These are phyloP conservation scores for Mustela nigripes DNA, from an alignment of 2,113 vertebrate species.

Conservation along the genomic window DNA sequence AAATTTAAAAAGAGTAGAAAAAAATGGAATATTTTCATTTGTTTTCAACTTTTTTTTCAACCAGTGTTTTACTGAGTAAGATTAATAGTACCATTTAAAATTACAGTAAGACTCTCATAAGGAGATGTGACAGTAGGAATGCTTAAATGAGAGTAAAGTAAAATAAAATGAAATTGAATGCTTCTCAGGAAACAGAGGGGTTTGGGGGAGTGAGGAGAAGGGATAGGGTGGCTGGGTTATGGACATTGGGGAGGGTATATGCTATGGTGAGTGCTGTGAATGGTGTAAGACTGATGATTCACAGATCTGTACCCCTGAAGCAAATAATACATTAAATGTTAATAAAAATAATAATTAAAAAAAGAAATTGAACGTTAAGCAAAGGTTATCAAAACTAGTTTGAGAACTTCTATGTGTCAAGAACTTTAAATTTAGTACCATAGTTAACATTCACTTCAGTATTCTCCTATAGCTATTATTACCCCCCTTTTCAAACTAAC, in stretches of 20 bases:
- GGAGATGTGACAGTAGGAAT: neutral
- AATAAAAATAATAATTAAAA: neutral
- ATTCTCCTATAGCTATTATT: neutral
- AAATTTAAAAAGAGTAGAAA: neutral
- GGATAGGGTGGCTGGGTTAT: no score
- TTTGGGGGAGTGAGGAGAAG: no score
- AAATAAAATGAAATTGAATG: neutral
- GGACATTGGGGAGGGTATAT: no score
- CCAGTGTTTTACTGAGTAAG: neutral
- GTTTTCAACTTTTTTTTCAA: neutral
- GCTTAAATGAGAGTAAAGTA: neutral
- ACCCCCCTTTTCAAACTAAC: neutral
- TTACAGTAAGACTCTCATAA: neutral
- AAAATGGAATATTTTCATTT: constrained; percentile 1
- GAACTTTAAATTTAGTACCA: neutral
- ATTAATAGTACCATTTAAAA: constrained; percentile 13
- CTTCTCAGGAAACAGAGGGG: no score
- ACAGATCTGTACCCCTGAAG: no score
- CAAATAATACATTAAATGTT: no score
- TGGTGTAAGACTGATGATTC: no score
- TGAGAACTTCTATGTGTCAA: neutral
- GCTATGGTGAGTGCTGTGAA: no score
- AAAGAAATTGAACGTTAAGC: neutral
- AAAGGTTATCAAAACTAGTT: constrained; percentile 36
- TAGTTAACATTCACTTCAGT: neutral